A percentile compares a stretch with the other conserved stretches of the same genome.
Conservation (phyloP, 2,888 invertebrate genomes). For the Resseliella maxima region DNA sequence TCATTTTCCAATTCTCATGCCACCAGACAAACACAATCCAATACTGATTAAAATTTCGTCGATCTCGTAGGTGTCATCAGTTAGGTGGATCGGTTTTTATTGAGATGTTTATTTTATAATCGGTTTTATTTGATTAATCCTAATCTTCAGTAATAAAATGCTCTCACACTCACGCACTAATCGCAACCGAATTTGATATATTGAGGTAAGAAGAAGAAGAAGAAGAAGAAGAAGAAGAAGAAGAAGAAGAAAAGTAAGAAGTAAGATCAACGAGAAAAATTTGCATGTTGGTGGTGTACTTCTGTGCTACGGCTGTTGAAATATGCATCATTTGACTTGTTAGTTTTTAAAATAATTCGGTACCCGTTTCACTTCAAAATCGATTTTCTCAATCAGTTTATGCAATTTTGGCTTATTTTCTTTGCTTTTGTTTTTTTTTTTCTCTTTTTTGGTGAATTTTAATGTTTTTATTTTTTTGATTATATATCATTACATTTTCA, state of each 20-base stretch:
- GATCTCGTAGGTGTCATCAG: constrained; percentile 49
- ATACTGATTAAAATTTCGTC: constrained; percentile 32
- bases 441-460: background rate
- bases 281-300: background rate
- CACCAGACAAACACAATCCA: too few species aligned
- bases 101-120: constrained; percentile 53
- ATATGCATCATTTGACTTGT: background rate
- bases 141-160: constrained; percentile 36
- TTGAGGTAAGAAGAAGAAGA: too few species aligned
- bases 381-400: background rate
- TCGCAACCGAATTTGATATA: background rate
- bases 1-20: background rate
- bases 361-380: background rate
- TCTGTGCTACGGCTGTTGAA: background rate
- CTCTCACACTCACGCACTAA: constrained; percentile 5
- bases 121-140: constrained; percentile 52
- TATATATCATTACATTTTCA: background rate
- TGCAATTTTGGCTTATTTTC: background rate
- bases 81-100: constrained; percentile 26
- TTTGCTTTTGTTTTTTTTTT: background rate
- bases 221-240: too few species aligned
- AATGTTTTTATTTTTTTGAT: background rate
- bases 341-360: too few species aligned
- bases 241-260: background rate
- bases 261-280: background rate